phyloP scores from a whole-genome alignment of 2,113 vertebrate species.

The Lates calcarifer region DNA sequence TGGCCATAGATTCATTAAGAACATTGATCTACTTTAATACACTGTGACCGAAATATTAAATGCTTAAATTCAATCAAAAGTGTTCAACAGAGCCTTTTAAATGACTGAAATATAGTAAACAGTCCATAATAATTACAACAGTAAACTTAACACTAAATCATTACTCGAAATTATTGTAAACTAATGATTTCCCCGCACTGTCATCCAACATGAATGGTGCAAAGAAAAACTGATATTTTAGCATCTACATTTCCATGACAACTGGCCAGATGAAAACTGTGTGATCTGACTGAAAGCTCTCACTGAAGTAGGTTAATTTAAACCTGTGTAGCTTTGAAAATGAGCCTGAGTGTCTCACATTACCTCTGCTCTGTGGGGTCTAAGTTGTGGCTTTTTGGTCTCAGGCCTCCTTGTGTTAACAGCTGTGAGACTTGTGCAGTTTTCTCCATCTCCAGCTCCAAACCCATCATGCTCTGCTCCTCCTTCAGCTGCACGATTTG shows the following conservation, averaged over 20 bases:
- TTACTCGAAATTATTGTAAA: background rate
- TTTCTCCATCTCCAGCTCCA: slow-evolving; percentile 77
- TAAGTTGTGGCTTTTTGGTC: slow-evolving; percentile 33
- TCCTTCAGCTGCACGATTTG: slow-evolving; percentile 86
- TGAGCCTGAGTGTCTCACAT: background rate
- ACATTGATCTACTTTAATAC: too few relatives aligned
- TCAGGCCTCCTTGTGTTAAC: background rate
- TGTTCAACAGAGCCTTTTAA: too few relatives aligned
- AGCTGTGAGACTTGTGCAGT: slow-evolving; percentile 34
- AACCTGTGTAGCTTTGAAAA: background rate
- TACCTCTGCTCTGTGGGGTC: slow-evolving; percentile 60
- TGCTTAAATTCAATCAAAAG: too few relatives aligned
- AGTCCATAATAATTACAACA: too few relatives aligned
- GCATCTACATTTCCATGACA: background rate
- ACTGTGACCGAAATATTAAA: too few relatives aligned
- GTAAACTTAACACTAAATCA: too few relatives aligned
- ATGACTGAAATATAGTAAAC: too few relatives aligned
- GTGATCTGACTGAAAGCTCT: background rate
- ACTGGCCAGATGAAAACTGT: background rate
- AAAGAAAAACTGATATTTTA: background rate
- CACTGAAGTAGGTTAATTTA: too few relatives aligned
- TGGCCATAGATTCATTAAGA: too few relatives aligned
- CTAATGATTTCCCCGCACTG: background rate
- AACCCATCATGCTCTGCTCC: slow-evolving; percentile 80
- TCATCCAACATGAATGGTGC: background rate